A percentile compares a stretch with the other conserved stretches of the same genome.
These are phyloP conservation scores for Paratrypauchen microcephalus DNA, from an alignment of 2,797 vertebrate genomes.

Conservation along the genomic window DNA sequence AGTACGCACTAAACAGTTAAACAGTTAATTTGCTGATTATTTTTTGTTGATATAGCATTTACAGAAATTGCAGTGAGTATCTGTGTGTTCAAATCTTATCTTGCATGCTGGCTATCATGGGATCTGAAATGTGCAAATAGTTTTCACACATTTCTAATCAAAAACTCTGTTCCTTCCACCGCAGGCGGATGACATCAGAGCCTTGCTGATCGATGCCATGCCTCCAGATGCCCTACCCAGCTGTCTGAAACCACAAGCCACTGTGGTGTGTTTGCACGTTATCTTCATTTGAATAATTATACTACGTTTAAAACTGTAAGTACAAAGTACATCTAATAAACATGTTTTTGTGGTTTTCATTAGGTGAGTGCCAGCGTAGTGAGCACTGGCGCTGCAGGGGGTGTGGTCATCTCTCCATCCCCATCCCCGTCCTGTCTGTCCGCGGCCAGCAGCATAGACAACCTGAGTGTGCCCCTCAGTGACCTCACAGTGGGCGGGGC, in stretches of 20 bases:
- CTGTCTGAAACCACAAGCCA: conserved; percentile 95
- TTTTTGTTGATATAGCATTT: not conserved
- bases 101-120: not conserved
- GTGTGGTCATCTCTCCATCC: conserved; percentile 89
- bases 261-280: conserved; percentile 81
- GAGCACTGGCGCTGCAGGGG: conserved; percentile 54
- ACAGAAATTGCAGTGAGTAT: no score
- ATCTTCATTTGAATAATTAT: no score
- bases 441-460: conserved; percentile 95
- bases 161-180: not conserved
- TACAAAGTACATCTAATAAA: no score
- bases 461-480: conserved; percentile 84
- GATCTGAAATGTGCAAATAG: not conserved
- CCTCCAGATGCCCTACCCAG: conserved; percentile 94
- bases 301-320: no score
- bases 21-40: not conserved
- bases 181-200: conserved; percentile 89
- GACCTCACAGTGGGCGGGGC: conserved; percentile 84
- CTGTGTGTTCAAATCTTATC: not conserved
- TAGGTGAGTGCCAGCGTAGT: conserved; percentile 66
- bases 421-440: conserved; percentile 94
- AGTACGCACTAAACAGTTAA: not conserved
- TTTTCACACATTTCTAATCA: not conserved
- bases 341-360: not conserved
- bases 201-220: conserved; percentile 95